A percentile compares a stretch with the other conserved stretches of the same genome.
These are phyloP conservation scores for Hyla sarda DNA, from an alignment of 2,113 vertebrate species.

Conservation along the genomic window DNA sequence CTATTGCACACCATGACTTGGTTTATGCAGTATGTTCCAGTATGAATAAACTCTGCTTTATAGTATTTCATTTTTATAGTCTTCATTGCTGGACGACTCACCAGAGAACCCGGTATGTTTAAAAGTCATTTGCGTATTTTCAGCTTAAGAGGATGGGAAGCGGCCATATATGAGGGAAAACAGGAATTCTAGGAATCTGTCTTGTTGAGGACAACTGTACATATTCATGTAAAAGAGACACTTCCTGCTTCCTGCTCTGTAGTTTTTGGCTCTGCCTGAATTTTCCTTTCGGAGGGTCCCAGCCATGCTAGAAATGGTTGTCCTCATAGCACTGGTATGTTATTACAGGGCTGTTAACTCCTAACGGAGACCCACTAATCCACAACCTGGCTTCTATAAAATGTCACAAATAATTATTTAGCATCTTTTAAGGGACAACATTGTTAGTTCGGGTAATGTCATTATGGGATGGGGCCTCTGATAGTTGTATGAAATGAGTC, in stretches of 20 bases:
- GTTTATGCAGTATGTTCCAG: neutral
- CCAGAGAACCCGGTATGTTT: neutral
- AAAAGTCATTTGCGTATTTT: neutral
- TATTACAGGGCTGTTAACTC: neutral
- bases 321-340: neutral
- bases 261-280: neutral
- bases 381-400: neutral
- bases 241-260: neutral
- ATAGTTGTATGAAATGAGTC: no score
- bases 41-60: neutral
- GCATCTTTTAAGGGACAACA: no score
- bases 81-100: neutral
- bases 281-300: neutral
- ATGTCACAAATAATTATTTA: neutral
- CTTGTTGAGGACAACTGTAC: neutral
- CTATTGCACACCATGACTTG: no score
- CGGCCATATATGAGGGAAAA: constrained; percentile 14
- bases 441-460: no score
- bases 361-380: neutral
- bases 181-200: constrained; percentile 14
- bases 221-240: neutral
- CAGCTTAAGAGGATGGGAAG: neutral
- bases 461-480: no score
- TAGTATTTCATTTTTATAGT: neutral
- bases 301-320: neutral